Conservation (phyloP, 1,140 invertebrate species). For the Stenopsyche tienmushanensis region DNA sequence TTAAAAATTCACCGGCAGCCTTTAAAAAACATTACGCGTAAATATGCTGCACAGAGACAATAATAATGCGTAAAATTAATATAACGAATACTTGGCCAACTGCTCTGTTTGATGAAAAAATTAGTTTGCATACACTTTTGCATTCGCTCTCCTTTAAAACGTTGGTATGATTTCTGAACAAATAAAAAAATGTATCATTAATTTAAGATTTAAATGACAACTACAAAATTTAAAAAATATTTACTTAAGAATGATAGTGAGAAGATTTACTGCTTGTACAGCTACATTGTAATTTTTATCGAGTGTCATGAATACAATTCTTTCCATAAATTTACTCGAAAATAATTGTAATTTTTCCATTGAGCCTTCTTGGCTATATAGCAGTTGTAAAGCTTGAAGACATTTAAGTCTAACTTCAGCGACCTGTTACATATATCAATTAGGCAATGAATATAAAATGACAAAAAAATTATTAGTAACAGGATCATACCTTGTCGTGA, state of each 20-base stretch:
- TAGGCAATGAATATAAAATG: not conserved
- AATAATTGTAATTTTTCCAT: conserved; percentile 96
- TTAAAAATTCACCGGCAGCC: conserved; percentile 97
- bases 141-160: conserved; percentile 97
- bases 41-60: not conserved
- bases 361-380: conserved; percentile 94
- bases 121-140: conserved; percentile 98
- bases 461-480: not conserved
- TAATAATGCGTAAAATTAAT: not conserved
- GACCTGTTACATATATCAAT: conserved; percentile 51
- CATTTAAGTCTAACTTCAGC: conserved; percentile 79
- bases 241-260: conserved; percentile 92
- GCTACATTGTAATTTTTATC: conserved; percentile 99
- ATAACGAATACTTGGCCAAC: conserved; percentile 63
- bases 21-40: conserved; percentile 51
- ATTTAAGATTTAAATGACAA: not conserved
- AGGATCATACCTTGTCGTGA: conserved; percentile 85
- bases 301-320: conserved; percentile 98
- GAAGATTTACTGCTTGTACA: conserved; percentile 92
- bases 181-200: conserved; percentile 20
- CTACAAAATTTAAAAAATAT: not conserved
- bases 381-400: conserved; percentile 85
- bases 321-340: conserved; percentile 98
- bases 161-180: conserved; percentile 81
- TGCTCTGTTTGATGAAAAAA: conserved; percentile 94